Evolutionary conservation across 2,797 vertebrate genomes (phyloP).

Genomic region (Galaxias olidus): DNA sequence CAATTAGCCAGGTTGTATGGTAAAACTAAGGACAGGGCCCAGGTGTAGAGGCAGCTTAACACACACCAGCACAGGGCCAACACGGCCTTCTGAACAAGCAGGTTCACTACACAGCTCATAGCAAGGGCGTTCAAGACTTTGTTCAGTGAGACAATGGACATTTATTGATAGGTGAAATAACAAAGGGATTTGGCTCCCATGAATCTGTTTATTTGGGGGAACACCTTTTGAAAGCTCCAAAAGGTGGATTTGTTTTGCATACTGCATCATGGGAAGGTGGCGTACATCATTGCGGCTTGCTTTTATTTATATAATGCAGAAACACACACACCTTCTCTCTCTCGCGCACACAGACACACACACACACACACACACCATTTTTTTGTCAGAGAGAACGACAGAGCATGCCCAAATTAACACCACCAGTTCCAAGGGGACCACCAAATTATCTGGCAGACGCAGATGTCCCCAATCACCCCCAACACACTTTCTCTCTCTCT

Average conservation of each 20-base stretch:
- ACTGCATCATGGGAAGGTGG: too few relatives aligned
- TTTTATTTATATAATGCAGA: background rate
- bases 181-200: too few relatives aligned
- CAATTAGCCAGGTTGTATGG: slow-evolving; percentile 21
- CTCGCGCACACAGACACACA: background rate
- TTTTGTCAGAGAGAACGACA: too few relatives aligned
- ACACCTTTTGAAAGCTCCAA: too few relatives aligned
- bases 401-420: slow-evolving; percentile 87
- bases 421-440: slow-evolving; percentile 95
- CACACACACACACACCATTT: slow-evolving; percentile 6
- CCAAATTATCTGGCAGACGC: slow-evolving; percentile 92
- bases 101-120: too few relatives aligned
- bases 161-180: too few relatives aligned
- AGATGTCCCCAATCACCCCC: slow-evolving; percentile 84
- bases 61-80: too few relatives aligned
- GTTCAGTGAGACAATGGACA: too few relatives aligned
- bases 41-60: background rate
- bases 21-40: slow-evolving; percentile 3
- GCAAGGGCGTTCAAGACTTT: too few relatives aligned
- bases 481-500: slow-evolving; percentile 7
- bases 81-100: too few relatives aligned
- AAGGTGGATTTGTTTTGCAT: too few relatives aligned
- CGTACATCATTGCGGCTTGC: background rate
- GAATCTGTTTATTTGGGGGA: too few relatives aligned
- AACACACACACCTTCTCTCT: background rate